Base-by-base conservation (phyloP, 2,113 vertebrate genomes). In the Ellobius talpinus region DNA sequence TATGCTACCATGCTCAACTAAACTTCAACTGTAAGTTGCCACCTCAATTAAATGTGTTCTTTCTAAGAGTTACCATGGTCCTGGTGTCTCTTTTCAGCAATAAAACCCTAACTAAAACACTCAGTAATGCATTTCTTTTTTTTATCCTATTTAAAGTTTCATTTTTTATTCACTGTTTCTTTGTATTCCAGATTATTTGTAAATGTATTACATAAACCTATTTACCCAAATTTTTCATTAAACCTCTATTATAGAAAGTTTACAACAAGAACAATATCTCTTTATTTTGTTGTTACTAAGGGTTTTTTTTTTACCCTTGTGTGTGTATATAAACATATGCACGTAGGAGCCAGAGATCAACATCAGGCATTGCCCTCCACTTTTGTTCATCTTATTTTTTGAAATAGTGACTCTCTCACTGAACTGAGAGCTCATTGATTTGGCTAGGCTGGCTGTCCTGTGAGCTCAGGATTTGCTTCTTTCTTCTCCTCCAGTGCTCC, bases 161-260 rank as follows among this genome's bases (percentile, higher is more conserved):
- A 94, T 23, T 74, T 90, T 88, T 90, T 82, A 79, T 29, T 52
- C 24, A 87, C n/a, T 79, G 78, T 88, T 63, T 92, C 66, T 78
- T 82, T 68, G 10, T 88, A 90, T 70, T 96, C 33, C 13, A 91
- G 11, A 70, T 86, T 91, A 87, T 93, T 84, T 88, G 8, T 78
- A 87, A 95, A 93, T 23, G 63, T 87, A 21, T 7, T 93, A 74
- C 9, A 81, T 33, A 95, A 92, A 73, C 16, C 26, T 87, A 74
- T 50, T 82, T 63, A 78, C 52, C 78, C 74, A 92, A 74, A n/a
- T 93, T 91, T 70, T 92, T 39, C 39, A 93, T 70, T 77, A 3
- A 93, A 78, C 24, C 0, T 24, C 47, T 58, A 58, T 58, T 55
- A 12, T 55, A n/a, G 31, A 29, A 58, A 81, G n/a, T 81, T 55